Conservation (phyloP, 2,888 invertebrate species). For the Hydraecia micacea region DNA sequence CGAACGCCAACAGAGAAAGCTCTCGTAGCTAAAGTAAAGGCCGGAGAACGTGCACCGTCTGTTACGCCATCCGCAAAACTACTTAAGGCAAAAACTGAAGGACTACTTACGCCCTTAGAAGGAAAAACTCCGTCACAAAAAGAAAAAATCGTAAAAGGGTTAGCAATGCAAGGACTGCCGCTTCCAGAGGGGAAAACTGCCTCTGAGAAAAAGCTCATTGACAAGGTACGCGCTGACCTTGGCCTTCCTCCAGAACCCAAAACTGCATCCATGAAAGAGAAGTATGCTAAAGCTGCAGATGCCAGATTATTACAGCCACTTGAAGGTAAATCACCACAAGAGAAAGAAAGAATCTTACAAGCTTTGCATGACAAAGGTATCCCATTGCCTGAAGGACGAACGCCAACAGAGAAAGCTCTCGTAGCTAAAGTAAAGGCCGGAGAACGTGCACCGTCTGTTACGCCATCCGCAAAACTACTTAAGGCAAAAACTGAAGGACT, state of each 20-base stretch:
- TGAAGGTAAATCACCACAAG: background rate
- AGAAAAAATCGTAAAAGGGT: background rate
- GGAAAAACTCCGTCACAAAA: background rate
- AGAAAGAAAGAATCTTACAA: background rate
- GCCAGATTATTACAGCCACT: background rate
- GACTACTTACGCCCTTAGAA: background rate
- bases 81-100: background rate
- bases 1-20: background rate
- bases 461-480: background rate
- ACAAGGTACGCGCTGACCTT: background rate
- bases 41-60: background rate
- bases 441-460: fast-evolving
- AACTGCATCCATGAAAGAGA: background rate
- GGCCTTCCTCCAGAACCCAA: background rate
- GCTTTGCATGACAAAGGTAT: background rate
- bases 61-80: background rate
- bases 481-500: background rate
- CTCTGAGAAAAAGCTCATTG: background rate
- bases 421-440: background rate
- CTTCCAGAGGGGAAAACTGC: background rate
- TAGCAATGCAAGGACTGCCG: background rate
- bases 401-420: background rate
- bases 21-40: background rate
- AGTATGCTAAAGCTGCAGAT: fast-evolving
- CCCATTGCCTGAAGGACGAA: background rate